Evolutionary conservation across 2,797 vertebrate genomes (phyloP), one percentile per base, ranked within the genome.

Genomic region (Microcaecilia unicolor): DNA sequence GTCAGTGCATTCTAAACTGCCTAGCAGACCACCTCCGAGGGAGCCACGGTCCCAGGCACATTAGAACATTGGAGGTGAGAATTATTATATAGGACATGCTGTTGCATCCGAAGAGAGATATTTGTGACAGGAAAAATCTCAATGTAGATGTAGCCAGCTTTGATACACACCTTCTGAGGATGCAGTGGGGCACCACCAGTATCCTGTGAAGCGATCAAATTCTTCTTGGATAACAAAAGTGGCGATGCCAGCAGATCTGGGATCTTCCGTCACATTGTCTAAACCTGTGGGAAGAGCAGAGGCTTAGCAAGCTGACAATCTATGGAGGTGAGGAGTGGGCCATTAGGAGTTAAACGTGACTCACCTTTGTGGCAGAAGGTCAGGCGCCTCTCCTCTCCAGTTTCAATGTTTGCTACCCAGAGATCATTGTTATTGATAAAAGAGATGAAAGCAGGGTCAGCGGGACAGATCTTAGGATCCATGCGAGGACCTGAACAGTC

Each of bases 141-240:
- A n/a, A n/a, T n/a, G n/a, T n/a, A n/a, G n/a, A n/a, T n/a, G n/a
- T n/a, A n/a, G n/a, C n/a, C n/a, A n/a, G n/a, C n/a, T n/a, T n/a
- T n/a, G n/a, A n/a, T n/a, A 31, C 63, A 10, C 48, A 97, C 94
- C 91, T 86, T 94, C 84, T 26, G 61, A 48, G 21, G 76, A 76
- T 38, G 87, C 85, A 4, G 84, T 75, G 9, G 94, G 91, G 54
- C 86, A 91, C 93, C 95, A 98, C 95, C 95, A 98, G 64, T 98
- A 98, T 15, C 92, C 95, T 0, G 94, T 98, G 63, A 98, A 98
- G 12, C 95, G 87, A 59, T 98, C 95, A 54, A 98, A 98, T 73
- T 98, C 95, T 38, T 98, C 95, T 75, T 98, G 95, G 61, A 97
- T 98, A 76, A 98, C 94, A 38, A 98, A 98, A 1, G 95, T 98